phyloP scores from a whole-genome alignment of 2,797 vertebrate genomes.

The Diplodus sargus region DNA sequence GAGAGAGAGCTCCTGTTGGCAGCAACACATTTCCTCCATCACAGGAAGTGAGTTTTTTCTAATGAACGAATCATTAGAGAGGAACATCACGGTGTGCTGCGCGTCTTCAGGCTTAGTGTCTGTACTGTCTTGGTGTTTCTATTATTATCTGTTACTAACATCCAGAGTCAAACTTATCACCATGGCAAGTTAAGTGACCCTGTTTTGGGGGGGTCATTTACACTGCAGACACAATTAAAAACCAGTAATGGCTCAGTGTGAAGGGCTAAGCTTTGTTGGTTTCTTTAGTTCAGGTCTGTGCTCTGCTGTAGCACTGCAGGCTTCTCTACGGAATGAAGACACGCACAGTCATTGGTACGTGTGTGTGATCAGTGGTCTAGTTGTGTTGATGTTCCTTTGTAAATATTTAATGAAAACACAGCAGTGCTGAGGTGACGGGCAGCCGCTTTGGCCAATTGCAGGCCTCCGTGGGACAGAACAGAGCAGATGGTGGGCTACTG shows the following conservation, averaged over 20 bases:
- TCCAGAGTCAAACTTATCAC: not conserved
- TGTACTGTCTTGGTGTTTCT: not conserved
- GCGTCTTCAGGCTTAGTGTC: not conserved
- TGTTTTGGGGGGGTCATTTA: no score
- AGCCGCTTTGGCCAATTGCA: slow-evolving; percentile 24
- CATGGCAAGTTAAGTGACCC: not conserved
- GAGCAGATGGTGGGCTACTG: slow-evolving; percentile 44
- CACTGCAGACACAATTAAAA: not conserved
- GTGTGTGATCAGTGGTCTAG: slow-evolving; percentile 24
- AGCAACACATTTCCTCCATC: slow-evolving; percentile 33
- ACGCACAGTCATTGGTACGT: not conserved
- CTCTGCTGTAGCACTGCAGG: slow-evolving; percentile 2
- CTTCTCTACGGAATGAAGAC: not conserved
- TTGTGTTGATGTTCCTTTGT: slow-evolving; percentile 25
- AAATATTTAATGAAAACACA: slow-evolving; percentile 49
- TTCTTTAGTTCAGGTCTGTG: not conserved
- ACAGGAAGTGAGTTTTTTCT: slow-evolving; percentile 28
- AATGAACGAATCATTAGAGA: slow-evolving; percentile 15
- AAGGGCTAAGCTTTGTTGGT: not conserved
- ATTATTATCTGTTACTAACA: not conserved
- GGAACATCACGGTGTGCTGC: slow-evolving; percentile 1
- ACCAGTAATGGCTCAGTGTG: not conserved
- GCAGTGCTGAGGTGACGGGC: slow-evolving; percentile 35
- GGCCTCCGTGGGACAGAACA: not conserved
- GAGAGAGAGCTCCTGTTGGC: slow-evolving; percentile 14